Evolutionary conservation across 2,888 invertebrate species (phyloP).

Genomic region (Stenurella melanura): DNA sequence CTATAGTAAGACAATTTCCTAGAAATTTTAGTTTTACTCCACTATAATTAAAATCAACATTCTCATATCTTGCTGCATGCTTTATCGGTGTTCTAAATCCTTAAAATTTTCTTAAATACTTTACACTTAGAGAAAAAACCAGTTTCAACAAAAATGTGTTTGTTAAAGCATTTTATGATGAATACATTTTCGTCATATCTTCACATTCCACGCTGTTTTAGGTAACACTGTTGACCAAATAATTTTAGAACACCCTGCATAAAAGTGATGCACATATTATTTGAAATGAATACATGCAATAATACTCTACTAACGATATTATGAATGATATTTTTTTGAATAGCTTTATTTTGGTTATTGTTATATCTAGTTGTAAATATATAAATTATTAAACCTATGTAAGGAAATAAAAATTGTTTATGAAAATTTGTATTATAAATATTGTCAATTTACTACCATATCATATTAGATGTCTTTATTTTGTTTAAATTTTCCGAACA

Average conservation of each 20-base stretch:
- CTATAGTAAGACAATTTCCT: too few relatives aligned
- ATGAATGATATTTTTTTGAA: neutral
- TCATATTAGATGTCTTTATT: constrained; percentile 6
- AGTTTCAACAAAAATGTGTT: too few relatives aligned
- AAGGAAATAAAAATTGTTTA: constrained; percentile 58
- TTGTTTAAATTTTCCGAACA: neutral
- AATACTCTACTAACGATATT: neutral
- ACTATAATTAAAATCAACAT: too few relatives aligned
- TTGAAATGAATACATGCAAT: neutral
- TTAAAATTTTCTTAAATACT: too few relatives aligned
- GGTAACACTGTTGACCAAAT: neutral
- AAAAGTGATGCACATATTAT: neutral
- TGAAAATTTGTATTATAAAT: constrained; percentile 56
- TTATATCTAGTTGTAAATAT: constrained; percentile 50
- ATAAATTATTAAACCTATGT: constrained; percentile 49
- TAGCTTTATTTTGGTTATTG: neutral
- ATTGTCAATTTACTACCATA: constrained; percentile 44
- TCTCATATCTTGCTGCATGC: neutral
- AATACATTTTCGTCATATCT: neutral
- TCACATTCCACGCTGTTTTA: neutral
- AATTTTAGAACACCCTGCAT: neutral
- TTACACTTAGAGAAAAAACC: too few relatives aligned
- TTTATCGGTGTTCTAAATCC: neutral
- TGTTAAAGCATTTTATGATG: neutral
- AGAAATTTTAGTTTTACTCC: too few relatives aligned